Percentiles rank a stretch among this genome's conserved stretches.
Conservation (phyloP, 1,140 invertebrate genomes). For the Campoletis sonorensis region DNA sequence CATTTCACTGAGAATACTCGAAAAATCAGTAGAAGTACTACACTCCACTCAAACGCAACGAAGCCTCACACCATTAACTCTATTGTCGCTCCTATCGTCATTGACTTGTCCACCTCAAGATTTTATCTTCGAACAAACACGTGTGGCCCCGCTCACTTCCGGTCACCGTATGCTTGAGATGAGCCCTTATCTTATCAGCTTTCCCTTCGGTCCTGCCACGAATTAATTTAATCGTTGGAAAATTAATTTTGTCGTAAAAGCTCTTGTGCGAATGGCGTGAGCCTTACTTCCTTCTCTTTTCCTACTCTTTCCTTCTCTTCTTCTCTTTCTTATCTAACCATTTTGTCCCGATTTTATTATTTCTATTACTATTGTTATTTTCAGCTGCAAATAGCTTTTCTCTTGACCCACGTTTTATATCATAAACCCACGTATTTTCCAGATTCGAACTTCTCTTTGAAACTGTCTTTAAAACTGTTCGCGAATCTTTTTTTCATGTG, state of each 20-base stretch:
- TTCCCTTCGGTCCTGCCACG: not conserved
- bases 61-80: not conserved
- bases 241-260: slow-evolving; percentile 14
- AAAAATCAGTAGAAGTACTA: slow-evolving; percentile 11
- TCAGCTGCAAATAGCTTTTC: not conserved
- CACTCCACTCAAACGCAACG: slow-evolving; percentile 6
- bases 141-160: slow-evolving; percentile 5
- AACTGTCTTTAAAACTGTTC: too few species aligned
- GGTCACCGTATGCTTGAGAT: not conserved
- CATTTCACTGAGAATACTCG: not conserved
- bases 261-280: not conserved
- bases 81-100: slow-evolving; percentile 5
- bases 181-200: slow-evolving; percentile 12
- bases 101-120: slow-evolving; percentile 8
- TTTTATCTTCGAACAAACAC: slow-evolving; percentile 1
- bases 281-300: not conserved
- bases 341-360: not conserved
- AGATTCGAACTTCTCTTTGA: too few species aligned
- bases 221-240: not conserved
- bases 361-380: not conserved
- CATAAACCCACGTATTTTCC: too few species aligned
- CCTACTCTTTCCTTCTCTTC: not conserved
- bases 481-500: too few species aligned
- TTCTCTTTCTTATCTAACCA: not conserved
- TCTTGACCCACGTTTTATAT: too few species aligned